Conservation (phyloP, 2,113 vertebrate species). For the Lepus timidus region DNA sequence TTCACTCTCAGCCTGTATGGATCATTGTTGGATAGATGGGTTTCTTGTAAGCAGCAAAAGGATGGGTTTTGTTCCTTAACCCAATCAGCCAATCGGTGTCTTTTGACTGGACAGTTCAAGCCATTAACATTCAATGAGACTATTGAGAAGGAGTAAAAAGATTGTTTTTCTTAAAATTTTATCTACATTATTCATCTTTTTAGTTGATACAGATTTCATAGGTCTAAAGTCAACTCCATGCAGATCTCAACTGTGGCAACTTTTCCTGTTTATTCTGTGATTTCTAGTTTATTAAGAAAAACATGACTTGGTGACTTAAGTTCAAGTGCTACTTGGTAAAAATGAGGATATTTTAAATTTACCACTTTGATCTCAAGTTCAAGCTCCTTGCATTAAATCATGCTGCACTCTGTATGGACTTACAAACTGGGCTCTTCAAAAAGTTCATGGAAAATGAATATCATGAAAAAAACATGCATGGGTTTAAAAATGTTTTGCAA, state of each 20-base stretch:
- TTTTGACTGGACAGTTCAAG: no score
- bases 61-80: no score
- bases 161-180: not conserved
- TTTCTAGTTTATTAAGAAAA: not conserved
- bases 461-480: no score
- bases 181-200: not conserved
- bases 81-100: no score
- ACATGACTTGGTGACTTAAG: not conserved
- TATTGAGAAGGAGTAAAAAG: no score
- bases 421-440: no score
- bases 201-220: not conserved
- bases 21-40: no score
- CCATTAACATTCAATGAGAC: no score
- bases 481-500: no score
- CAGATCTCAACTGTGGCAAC: not conserved
- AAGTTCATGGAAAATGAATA: no score
- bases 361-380: not conserved
- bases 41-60: no score
- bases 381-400: not conserved
- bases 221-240: not conserved
- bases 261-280: not conserved
- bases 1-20: no score
- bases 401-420: not conserved
- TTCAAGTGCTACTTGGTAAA: not conserved
- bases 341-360: not conserved